A percentile compares a stretch with the other conserved stretches of the same genome.
phyloP scores from a whole-genome alignment of 2,888 invertebrate genomes.

The Lymantria monacha region DNA sequence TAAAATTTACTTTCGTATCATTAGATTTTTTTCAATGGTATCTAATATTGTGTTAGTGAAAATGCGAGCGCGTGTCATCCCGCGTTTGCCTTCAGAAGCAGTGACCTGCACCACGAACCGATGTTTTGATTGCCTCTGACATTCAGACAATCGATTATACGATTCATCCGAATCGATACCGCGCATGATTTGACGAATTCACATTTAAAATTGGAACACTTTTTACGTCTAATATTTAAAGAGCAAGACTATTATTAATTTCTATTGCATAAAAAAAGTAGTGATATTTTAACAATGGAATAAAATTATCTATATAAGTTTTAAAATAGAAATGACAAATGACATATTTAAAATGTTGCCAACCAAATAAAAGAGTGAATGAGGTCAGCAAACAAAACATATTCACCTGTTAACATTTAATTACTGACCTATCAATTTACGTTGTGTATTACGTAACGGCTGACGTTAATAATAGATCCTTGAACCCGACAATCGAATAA shows the following conservation, averaged over 20 bases:
- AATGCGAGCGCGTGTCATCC: slow-evolving; percentile 69
- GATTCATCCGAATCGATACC: slow-evolving; percentile 69
- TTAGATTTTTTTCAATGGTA: slow-evolving; percentile 15
- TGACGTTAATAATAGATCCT: slow-evolving; percentile 44
- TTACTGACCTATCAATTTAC: slow-evolving; percentile 32
- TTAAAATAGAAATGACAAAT: background rate
- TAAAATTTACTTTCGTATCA: slow-evolving; percentile 12
- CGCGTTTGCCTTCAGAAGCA: slow-evolving; percentile 74
- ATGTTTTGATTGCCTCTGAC: slow-evolving; percentile 79
- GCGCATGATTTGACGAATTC: slow-evolving; percentile 39
- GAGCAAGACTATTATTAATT: slow-evolving; percentile 6
- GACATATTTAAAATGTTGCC: background rate
- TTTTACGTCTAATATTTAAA: slow-evolving; percentile 22
- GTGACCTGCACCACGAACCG: slow-evolving; percentile 67
- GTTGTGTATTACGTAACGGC: slow-evolving; percentile 34
- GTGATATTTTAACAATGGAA: background rate
- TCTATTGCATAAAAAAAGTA: background rate
- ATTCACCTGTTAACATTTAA: slow-evolving; percentile 23
- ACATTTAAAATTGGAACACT: slow-evolving; percentile 48
- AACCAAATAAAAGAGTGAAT: background rate
- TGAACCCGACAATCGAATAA: slow-evolving; percentile 50
- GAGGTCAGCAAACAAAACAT: slow-evolving; percentile 12
- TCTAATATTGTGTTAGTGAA: slow-evolving; percentile 33
- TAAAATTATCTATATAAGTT: background rate
- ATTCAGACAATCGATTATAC: slow-evolving; percentile 78